These are phyloP conservation scores for Panthera uncia DNA, from an alignment of 2,113 vertebrate genomes.

Conservation along the genomic window DNA sequence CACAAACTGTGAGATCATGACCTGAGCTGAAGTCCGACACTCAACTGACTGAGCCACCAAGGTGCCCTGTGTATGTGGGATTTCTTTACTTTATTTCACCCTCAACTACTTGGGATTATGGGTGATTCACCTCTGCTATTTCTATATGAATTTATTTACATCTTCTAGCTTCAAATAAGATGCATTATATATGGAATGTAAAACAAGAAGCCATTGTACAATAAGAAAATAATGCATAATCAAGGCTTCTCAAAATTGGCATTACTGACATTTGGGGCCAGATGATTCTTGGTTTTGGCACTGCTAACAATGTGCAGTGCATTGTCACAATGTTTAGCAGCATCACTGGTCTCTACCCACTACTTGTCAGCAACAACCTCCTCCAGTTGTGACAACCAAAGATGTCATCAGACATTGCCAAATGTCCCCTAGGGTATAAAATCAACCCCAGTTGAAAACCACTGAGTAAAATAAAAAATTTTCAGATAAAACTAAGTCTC, in stretches of 20 bases:
- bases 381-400: not conserved
- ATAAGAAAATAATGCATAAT: not conserved
- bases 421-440: not conserved
- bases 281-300: not conserved
- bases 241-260: not conserved
- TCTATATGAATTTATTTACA: constrained; percentile 13
- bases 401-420: not conserved
- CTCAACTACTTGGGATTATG: not conserved
- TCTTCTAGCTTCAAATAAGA: not conserved
- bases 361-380: not conserved
- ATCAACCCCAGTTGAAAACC: not conserved
- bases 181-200: not conserved
- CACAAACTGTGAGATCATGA: no score
- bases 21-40: no score
- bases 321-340: not conserved
- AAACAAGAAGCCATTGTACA: not conserved
- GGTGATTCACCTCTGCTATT: not conserved
- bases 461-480: not conserved
- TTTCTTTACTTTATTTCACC: not conserved
- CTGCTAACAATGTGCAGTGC: not conserved
- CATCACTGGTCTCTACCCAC: not conserved
- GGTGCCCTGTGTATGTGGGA: not conserved
- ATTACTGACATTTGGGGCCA: not conserved
- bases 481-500: constrained; percentile 8
- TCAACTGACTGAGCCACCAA: no score